Conservation (phyloP, 2,797 vertebrate species). For the Periophthalmus magnuspinnatus region DNA sequence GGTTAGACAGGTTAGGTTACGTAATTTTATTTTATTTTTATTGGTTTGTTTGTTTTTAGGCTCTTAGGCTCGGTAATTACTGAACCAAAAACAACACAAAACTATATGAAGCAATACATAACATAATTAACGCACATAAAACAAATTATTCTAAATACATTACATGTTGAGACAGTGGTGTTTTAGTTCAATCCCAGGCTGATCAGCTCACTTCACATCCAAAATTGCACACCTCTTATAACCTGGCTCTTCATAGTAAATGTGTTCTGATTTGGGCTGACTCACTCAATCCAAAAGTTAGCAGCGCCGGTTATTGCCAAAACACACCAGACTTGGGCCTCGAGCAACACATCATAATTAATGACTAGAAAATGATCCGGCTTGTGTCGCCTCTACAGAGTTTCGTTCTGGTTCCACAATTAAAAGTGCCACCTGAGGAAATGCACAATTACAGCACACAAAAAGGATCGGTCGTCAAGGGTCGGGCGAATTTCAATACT, state of each 20-base stretch:
- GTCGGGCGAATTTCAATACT: slow-evolving; percentile 60
- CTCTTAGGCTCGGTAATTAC: too few species aligned
- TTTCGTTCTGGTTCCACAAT: slow-evolving; percentile 44
- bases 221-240: slow-evolving; percentile 21
- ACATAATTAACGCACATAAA: too few species aligned
- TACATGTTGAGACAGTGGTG: neutral
- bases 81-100: too few species aligned
- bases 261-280: slow-evolving; percentile 54
- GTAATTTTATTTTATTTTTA: too few species aligned
- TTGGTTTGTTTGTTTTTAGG: too few species aligned
- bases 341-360: slow-evolving; percentile 71
- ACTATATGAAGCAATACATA: too few species aligned
- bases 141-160: neutral
- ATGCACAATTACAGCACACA: slow-evolving; percentile 56
- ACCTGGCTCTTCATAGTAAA: slow-evolving; percentile 52
- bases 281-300: slow-evolving; percentile 52
- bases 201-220: neutral
- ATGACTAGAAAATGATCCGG: slow-evolving; percentile 59
- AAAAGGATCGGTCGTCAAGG: slow-evolving; percentile 50
- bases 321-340: slow-evolving; percentile 46
- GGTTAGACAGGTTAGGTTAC: too few species aligned
- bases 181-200: neutral
- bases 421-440: slow-evolving; percentile 66
- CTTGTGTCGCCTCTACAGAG: slow-evolving; percentile 51
- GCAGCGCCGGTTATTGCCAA: slow-evolving; percentile 54